phyloP scores from a whole-genome alignment of 2,113 vertebrate species.

The Oreotrochilus melanogaster region DNA sequence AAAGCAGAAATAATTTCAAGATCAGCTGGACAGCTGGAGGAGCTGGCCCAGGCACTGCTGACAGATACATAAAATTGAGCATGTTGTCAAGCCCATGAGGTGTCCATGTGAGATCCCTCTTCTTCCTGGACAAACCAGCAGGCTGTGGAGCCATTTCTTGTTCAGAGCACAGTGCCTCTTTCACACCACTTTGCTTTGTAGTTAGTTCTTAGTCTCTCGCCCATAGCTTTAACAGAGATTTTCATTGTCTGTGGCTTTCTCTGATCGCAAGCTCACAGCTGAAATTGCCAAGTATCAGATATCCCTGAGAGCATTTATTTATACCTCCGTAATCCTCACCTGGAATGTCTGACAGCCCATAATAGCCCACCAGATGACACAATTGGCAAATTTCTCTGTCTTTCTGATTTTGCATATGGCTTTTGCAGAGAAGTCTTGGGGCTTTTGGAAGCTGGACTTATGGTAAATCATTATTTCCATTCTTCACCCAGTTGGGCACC shows the following conservation, averaged over 20 bases:
- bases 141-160: neutral
- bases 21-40: accelerated
- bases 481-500: neutral
- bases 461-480: neutral
- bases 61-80: neutral
- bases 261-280: neutral
- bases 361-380: neutral
- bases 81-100: neutral
- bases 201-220: neutral
- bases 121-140: neutral
- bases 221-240: neutral
- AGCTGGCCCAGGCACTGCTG: neutral
- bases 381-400: neutral
- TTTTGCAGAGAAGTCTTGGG: neutral
- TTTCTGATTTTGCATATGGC: neutral
- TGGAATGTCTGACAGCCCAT: neutral
- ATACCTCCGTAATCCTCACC: neutral
- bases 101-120: neutral
- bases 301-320: neutral
- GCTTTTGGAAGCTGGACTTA: neutral
- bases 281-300: neutral
- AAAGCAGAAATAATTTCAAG: neutral
- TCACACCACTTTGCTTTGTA: neutral
- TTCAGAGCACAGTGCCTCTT: neutral
- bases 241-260: neutral